phyloP scores from a whole-genome alignment of 2,888 invertebrate genomes.

The Leptopterna dolabrata region DNA sequence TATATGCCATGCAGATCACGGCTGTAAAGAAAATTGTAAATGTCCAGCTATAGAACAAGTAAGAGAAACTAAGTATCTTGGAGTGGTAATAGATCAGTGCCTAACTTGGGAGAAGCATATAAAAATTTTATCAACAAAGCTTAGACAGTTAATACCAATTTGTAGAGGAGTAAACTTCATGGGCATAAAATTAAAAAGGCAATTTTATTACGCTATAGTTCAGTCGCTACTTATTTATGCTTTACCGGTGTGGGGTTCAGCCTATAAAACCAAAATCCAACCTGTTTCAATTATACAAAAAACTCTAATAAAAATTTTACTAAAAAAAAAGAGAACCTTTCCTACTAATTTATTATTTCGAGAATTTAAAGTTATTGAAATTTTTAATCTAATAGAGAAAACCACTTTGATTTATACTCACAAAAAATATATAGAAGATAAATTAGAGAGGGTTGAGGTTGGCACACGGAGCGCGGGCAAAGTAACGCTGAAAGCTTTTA shows the following conservation, averaged over 20 bases:
- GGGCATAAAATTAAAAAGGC: constrained; percentile 22
- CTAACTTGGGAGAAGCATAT: not conserved
- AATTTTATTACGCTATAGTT: constrained; percentile 12
- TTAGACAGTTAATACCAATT: constrained; percentile 9
- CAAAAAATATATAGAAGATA: constrained; percentile 2
- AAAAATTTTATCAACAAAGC: not conserved
- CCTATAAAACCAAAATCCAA: not conserved
- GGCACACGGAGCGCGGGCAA: constrained; percentile 15
- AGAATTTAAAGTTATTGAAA: not conserved
- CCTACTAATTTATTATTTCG: constrained; percentile 22
- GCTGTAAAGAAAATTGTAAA: not conserved
- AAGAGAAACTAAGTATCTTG: constrained; percentile 10
- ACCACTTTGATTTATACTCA: constrained; percentile 9
- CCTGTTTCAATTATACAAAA: not conserved
- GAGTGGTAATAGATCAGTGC: not conserved
- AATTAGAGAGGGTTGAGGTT: not conserved
- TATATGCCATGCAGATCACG: not conserved
- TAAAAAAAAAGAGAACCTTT: constrained; percentile 20
- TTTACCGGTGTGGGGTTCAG: constrained; percentile 6
- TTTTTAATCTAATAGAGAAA: constrained; percentile 25
- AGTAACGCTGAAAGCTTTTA: constrained; percentile 19
- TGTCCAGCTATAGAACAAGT: constrained; percentile 13
- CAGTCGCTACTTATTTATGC: constrained; percentile 21
- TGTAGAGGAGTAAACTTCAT: not conserved
- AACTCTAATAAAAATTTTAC: not conserved